phyloP scores from a whole-genome alignment of 2,888 invertebrate genomes.

The Formica aserva region DNA sequence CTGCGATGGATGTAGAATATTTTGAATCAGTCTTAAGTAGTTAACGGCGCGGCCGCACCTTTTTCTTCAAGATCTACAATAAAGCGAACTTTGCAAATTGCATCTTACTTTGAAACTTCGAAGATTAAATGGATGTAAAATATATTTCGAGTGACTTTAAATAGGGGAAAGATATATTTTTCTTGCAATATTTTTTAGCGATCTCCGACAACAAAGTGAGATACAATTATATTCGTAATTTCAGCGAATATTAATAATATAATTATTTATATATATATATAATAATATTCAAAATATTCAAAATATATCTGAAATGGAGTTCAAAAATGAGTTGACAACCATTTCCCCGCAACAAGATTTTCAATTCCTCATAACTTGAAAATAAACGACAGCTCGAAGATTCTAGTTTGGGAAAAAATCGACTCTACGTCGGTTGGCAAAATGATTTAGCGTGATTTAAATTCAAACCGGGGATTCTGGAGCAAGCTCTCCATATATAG shows the following conservation, averaged over 20 bases:
- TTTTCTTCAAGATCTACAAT: slow-evolving; percentile 13
- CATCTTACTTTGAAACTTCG: neutral
- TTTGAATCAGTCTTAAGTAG: slow-evolving; percentile 22
- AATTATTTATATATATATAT: too few relatives aligned
- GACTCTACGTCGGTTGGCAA: neutral
- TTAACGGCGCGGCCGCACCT: neutral
- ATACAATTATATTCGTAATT: slow-evolving; percentile 2
- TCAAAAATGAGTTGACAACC: neutral
- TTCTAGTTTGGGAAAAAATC: neutral
- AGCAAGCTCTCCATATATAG: neutral
- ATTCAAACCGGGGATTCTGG: neutral
- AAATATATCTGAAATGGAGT: neutral
- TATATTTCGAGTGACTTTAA: neutral
- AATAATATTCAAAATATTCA: neutral
- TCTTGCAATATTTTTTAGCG: neutral
- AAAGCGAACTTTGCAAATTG: slow-evolving; percentile 5
- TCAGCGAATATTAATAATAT: neutral
- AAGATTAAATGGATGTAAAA: neutral
- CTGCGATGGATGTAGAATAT: neutral
- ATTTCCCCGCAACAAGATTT: neutral
- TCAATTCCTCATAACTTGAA: neutral
- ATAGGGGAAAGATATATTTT: neutral
- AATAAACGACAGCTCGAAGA: neutral
- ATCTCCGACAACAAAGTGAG: neutral
- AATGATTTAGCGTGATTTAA: neutral